Evolutionary conservation across 2,113 vertebrate genomes (phyloP).

Genomic region (Stomatorhinus ivindoensis): DNA sequence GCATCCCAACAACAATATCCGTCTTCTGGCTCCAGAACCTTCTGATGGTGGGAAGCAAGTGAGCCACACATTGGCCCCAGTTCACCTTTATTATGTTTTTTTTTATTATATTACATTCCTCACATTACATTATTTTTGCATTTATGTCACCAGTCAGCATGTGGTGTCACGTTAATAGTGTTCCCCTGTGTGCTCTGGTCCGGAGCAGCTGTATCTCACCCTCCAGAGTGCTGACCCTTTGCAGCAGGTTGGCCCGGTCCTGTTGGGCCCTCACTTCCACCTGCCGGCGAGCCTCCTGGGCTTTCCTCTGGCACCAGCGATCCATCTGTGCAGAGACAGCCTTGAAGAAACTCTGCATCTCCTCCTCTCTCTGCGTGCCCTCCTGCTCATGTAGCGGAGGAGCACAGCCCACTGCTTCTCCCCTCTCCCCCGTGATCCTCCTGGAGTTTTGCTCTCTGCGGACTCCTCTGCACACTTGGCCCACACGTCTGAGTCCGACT

Average conservation of each 20-base stretch:
- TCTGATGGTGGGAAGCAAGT: not conserved
- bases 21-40: not conserved
- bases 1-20: not conserved
- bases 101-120: not conserved
- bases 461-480: not conserved
- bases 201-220: conserved; percentile 72
- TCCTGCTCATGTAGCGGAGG: not conserved
- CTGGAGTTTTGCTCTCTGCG: not conserved
- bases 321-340: conserved; percentile 82
- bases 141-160: not conserved
- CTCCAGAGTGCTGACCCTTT: conserved; percentile 71
- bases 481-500: not conserved
- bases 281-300: conserved; percentile 69
- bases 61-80: not conserved
- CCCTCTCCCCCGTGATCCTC: not conserved
- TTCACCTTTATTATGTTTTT: not conserved
- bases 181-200: conserved; percentile 62
- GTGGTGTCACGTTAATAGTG: not conserved
- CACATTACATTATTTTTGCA: not conserved
- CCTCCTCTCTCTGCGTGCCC: conserved; percentile 23
- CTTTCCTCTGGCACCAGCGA: conserved; percentile 82
- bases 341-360: conserved; percentile 85
- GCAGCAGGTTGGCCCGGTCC: conserved; percentile 67
- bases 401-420: not conserved
- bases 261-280: conserved; percentile 64